Percentiles rank a stretch among this genome's conserved stretches.
Evolutionary conservation across 2,888 invertebrate genomes (phyloP).

Genomic region (Electrophaes corylata): DNA sequence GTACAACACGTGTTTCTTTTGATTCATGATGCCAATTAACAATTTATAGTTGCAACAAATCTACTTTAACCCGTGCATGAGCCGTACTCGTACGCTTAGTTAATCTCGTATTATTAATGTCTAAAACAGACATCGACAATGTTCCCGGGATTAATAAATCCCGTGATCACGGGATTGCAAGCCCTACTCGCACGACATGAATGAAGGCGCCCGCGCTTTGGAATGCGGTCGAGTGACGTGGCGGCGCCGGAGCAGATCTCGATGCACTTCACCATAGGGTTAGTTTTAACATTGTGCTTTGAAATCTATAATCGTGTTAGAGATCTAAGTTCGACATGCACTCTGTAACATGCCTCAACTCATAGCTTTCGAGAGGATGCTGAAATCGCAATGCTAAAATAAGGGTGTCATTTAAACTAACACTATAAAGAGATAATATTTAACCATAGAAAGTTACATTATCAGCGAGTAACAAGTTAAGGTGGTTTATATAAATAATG

Average conservation of each 20-base stretch:
- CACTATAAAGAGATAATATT: no score
- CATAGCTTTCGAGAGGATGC: background rate
- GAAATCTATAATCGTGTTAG: conserved; percentile 15
- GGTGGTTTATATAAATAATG: no score
- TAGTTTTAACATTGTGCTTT: conserved; percentile 56
- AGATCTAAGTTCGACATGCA: background rate
- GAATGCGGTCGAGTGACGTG: conserved; percentile 86
- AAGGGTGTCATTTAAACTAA: no score
- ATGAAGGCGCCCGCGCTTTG: conserved; percentile 76
- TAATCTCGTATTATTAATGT: no score
- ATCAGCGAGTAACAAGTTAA: no score
- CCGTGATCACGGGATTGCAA: conserved; percentile 31
- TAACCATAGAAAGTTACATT: no score
- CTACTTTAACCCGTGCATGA: background rate
- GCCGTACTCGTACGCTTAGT: no score
- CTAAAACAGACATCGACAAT: background rate
- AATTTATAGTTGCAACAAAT: background rate
- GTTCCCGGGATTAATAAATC: conserved; percentile 1
- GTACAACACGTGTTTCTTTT: no score
- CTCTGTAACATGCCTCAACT: background rate
- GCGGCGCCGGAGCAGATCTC: conserved; percentile 84
- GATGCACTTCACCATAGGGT: conserved; percentile 78
- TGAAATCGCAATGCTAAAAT: background rate
- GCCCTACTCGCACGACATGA: conserved; percentile 65
- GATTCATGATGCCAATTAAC: no score